phyloP scores from a whole-genome alignment of 2,797 vertebrate species.

The Helicolenus hilgendorfi region DNA sequence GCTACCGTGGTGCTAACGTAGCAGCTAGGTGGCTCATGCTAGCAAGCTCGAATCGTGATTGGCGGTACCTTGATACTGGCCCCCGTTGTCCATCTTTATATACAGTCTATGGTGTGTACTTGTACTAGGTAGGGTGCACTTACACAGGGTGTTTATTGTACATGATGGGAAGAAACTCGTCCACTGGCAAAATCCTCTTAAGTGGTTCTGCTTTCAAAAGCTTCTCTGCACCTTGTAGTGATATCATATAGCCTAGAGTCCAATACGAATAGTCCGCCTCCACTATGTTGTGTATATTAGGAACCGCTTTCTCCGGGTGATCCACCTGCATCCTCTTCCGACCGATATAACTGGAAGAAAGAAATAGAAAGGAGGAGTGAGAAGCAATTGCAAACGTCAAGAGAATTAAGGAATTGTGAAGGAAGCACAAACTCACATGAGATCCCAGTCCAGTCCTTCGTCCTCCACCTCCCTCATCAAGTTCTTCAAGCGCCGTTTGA shows the following conservation, averaged over 20 bases:
- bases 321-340: slow-evolving; percentile 97
- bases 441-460: slow-evolving; percentile 93
- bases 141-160: slow-evolving; percentile 96
- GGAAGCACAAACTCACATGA: slow-evolving; percentile 89
- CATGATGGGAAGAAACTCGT: slow-evolving; percentile 97
- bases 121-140: slow-evolving; percentile 63
- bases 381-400: background rate
- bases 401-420: background rate
- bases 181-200: slow-evolving; percentile 93
- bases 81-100: too few species aligned
- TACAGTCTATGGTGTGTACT: background rate
- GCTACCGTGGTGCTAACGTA: too few species aligned
- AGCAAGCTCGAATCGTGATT: too few species aligned
- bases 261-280: slow-evolving; percentile 96
- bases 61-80: accelerated
- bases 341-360: slow-evolving; percentile 92
- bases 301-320: slow-evolving; percentile 93
- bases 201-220: slow-evolving; percentile 93
- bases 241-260: slow-evolving; percentile 95
- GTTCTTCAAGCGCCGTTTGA: slow-evolving; percentile 94
- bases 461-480: slow-evolving; percentile 92
- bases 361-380: background rate
- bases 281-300: slow-evolving; percentile 94
- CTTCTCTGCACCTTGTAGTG: slow-evolving; percentile 93
- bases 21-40: too few species aligned